Evolutionary conservation across 2,797 vertebrate genomes (phyloP).

Genomic region (Chrysocyon brachyurus): DNA sequence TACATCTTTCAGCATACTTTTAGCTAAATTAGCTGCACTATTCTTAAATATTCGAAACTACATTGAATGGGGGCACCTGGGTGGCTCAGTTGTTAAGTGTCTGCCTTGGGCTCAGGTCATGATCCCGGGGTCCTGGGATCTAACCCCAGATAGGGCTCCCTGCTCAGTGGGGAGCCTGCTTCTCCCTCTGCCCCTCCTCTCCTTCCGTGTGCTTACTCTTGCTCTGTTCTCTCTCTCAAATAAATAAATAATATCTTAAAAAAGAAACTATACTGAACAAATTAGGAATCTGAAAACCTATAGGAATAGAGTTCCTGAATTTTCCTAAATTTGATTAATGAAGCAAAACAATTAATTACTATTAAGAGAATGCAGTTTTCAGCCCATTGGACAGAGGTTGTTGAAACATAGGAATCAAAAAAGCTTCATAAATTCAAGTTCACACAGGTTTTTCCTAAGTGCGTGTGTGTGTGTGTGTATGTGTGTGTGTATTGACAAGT

Average conservation of each 20-base stretch:
- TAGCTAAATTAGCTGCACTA: slow-evolving; percentile 72
- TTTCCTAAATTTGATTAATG: slow-evolving; percentile 72
- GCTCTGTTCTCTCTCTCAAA: too few species aligned
- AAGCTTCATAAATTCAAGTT: slow-evolving; percentile 64
- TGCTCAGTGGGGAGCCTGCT: too few species aligned
- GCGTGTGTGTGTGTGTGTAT: background rate
- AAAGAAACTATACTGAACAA: slow-evolving; percentile 79
- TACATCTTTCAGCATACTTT: slow-evolving; percentile 70
- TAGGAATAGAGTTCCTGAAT: slow-evolving; percentile 59
- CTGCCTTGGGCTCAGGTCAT: too few species aligned
- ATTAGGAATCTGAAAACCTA: slow-evolving; percentile 68
- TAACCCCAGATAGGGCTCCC: too few species aligned
- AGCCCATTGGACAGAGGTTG: background rate
- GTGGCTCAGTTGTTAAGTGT: too few species aligned
- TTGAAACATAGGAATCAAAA: slow-evolving; percentile 3
- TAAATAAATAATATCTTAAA: too few species aligned
- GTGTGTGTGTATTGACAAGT: background rate
- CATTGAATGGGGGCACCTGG: slow-evolving; percentile 66
- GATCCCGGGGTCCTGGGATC: too few species aligned
- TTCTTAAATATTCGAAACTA: slow-evolving; percentile 81
- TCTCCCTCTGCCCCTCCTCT: too few species aligned
- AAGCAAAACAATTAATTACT: slow-evolving; percentile 77
- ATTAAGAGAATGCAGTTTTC: background rate
- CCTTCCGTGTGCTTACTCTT: too few species aligned
- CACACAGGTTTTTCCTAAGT: background rate